Conservation (phyloP, 2,797 vertebrate species). For the Paratrypauchen microcephalus region DNA sequence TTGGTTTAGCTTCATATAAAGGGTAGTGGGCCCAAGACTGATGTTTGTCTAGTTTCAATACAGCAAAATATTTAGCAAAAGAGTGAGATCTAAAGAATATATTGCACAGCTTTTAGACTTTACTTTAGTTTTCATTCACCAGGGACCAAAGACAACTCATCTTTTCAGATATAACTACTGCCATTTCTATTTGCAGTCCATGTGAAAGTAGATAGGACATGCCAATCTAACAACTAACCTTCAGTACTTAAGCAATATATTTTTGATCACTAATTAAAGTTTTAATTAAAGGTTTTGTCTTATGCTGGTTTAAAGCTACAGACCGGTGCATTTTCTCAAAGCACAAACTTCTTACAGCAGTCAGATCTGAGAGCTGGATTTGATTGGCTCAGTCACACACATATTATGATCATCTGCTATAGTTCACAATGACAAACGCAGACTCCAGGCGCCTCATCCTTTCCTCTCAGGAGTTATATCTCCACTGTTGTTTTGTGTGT, state of each 20-base stretch:
- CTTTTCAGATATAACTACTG: neutral
- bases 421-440: neutral
- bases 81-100: neutral
- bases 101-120: neutral
- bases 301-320: neutral
- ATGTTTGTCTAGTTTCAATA: neutral
- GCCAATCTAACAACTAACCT: too few species aligned
- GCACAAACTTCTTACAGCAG: neutral
- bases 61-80: neutral
- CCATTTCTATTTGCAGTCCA: neutral
- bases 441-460: neutral
- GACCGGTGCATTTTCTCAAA: neutral
- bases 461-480: neutral
- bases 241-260: neutral
- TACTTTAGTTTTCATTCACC: neutral
- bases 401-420: slow-evolving; percentile 13
- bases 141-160: neutral
- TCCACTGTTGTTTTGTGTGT: neutral
- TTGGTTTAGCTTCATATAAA: neutral
- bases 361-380: slow-evolving; percentile 44
- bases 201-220: neutral
- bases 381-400: slow-evolving; percentile 35
- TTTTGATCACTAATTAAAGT: neutral
- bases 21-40: neutral
- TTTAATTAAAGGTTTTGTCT: neutral